Percentiles rank a stretch among this genome's conserved stretches.
Evolutionary conservation across 2,888 invertebrate genomes (phyloP).

Genomic region (Philhelius pedissequus): DNA sequence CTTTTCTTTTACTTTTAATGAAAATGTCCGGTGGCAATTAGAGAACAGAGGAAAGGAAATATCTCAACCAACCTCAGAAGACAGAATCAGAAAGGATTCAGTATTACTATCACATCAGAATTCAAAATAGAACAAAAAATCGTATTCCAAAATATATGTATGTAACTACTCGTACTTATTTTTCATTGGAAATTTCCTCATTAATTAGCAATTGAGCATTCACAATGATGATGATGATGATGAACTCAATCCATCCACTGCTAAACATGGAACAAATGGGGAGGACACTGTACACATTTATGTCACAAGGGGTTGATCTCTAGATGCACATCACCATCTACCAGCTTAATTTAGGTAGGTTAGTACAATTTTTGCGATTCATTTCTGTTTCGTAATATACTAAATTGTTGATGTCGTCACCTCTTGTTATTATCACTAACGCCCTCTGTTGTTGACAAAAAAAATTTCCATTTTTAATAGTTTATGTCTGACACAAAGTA

Average conservation of each 20-base stretch:
- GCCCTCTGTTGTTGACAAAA: neutral
- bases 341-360: neutral
- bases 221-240: constrained; percentile 22
- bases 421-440: neutral
- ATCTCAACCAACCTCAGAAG: neutral
- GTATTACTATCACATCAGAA: neutral
- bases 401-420: neutral
- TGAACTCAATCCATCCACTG: constrained; percentile 24
- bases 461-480: constrained; percentile 59
- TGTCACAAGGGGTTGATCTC: constrained; percentile 25
- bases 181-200: constrained; percentile 68
- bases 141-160: neutral
- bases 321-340: neutral
- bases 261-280: neutral
- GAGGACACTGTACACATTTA: neutral
- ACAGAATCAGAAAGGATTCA: neutral
- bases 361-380: neutral
- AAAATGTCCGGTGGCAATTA: constrained; percentile 66
- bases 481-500: constrained; percentile 24
- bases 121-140: neutral
- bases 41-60: constrained; percentile 1
- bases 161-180: neutral
- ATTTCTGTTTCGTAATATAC: neutral
- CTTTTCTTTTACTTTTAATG: constrained; percentile 36
- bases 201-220: constrained; percentile 65